These are phyloP conservation scores for Miniopterus natalensis DNA, from an alignment of 2,113 vertebrate species.

Conservation along the genomic window DNA sequence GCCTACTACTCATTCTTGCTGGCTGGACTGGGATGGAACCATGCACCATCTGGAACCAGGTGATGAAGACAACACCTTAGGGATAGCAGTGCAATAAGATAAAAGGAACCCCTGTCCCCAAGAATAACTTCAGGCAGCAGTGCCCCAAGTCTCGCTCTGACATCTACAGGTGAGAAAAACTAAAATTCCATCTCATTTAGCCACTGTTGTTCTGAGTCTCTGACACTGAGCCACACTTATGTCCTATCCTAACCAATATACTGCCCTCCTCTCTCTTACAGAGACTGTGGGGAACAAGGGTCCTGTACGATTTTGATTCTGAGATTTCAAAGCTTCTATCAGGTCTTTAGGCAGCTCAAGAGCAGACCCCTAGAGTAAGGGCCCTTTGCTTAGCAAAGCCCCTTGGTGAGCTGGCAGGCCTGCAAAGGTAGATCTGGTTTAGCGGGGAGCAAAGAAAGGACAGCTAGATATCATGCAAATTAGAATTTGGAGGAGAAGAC, in stretches of 20 bases:
- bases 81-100: neutral
- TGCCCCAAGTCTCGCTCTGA: neutral
- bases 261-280: neutral
- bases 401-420: neutral
- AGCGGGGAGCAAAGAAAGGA: neutral
- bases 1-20: neutral
- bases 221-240: neutral
- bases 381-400: neutral
- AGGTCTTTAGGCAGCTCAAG: neutral
- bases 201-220: neutral
- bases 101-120: neutral
- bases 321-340: conserved; percentile 30
- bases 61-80: neutral
- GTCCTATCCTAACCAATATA: neutral
- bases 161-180: neutral
- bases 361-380: neutral
- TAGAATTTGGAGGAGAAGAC: neutral
- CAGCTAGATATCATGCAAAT: neutral
- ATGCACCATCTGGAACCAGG: neutral
- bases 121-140: neutral
- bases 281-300: neutral
- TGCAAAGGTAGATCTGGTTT: neutral
- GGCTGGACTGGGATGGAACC: neutral
- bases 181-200: neutral
- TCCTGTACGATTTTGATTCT: neutral